Conservation (phyloP, 2,113 vertebrate species). For the Myrmecobius fasciatus region DNA sequence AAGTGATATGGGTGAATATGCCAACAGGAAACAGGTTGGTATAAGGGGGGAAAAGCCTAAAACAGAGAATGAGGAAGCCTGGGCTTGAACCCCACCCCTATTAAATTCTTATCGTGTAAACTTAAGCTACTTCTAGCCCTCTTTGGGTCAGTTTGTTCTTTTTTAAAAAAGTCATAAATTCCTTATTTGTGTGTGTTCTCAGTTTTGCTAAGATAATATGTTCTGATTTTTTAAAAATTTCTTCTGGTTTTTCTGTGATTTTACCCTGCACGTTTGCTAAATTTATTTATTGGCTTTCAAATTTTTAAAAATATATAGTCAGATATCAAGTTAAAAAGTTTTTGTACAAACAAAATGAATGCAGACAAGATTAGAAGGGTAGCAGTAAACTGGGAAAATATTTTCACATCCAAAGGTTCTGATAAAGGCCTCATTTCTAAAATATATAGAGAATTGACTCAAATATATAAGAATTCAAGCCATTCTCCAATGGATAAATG, state of each 20-base stretch:
- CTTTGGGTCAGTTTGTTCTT: background rate
- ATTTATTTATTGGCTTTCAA: background rate
- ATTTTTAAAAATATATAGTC: background rate
- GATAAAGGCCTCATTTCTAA: too few species aligned
- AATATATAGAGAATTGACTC: too few species aligned
- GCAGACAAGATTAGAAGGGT: too few species aligned
- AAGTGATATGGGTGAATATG: background rate
- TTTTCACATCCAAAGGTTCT: too few species aligned
- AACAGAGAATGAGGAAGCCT: background rate
- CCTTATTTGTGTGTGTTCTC: background rate
- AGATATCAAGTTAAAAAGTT: too few species aligned
- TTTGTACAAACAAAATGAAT: too few species aligned
- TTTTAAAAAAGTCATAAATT: background rate
- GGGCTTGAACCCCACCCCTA: background rate
- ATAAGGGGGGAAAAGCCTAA: background rate
- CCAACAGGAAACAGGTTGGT: background rate
- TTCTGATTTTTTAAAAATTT: background rate
- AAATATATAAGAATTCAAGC: too few species aligned
- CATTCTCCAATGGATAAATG: too few species aligned
- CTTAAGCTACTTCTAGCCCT: background rate
- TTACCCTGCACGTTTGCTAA: background rate
- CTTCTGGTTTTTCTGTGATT: background rate
- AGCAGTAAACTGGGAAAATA: too few species aligned
- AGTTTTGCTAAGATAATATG: background rate
- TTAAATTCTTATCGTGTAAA: background rate